phyloP scores from a whole-genome alignment of 1,140 invertebrate genomes.

The Drosophila sproati region DNA sequence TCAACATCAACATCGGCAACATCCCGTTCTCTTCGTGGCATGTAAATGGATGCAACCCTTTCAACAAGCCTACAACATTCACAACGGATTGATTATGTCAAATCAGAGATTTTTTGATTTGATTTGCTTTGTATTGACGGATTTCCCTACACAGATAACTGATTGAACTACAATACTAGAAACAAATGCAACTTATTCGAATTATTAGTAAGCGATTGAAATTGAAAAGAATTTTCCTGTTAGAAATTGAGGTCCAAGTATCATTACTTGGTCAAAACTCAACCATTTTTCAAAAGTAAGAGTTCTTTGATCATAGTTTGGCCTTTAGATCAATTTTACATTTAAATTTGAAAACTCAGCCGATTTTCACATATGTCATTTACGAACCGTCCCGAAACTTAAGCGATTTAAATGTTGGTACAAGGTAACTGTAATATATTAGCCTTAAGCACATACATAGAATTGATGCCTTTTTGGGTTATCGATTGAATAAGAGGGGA shows the following conservation, averaged over 20 bases:
- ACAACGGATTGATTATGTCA: constrained; percentile 8
- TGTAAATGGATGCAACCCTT: constrained; percentile 55
- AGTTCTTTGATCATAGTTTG: too few relatives aligned
- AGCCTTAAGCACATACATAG: not conserved
- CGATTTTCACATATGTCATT: too few relatives aligned
- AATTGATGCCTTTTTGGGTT: not conserved
- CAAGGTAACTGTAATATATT: too few relatives aligned
- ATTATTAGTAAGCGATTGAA: too few relatives aligned
- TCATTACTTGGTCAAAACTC: too few relatives aligned
- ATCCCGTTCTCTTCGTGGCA: constrained; percentile 3
- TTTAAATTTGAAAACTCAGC: too few relatives aligned
- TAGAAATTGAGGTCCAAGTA: too few relatives aligned
- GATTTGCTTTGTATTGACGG: not conserved
- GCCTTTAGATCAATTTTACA: too few relatives aligned
- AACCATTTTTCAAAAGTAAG: too few relatives aligned
- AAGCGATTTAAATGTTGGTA: too few relatives aligned
- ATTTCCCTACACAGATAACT: not conserved
- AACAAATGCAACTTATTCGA: not conserved
- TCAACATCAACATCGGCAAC: constrained; percentile 55
- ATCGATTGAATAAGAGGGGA: constrained; percentile 1
- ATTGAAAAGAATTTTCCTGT: too few relatives aligned
- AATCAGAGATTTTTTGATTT: not conserved
- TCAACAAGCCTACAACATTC: constrained; percentile 26
- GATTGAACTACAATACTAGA: not conserved
- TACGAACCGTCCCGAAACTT: too few relatives aligned